Conservation (phyloP, 2,797 vertebrate genomes). For the Sebastes oblongus region DNA sequence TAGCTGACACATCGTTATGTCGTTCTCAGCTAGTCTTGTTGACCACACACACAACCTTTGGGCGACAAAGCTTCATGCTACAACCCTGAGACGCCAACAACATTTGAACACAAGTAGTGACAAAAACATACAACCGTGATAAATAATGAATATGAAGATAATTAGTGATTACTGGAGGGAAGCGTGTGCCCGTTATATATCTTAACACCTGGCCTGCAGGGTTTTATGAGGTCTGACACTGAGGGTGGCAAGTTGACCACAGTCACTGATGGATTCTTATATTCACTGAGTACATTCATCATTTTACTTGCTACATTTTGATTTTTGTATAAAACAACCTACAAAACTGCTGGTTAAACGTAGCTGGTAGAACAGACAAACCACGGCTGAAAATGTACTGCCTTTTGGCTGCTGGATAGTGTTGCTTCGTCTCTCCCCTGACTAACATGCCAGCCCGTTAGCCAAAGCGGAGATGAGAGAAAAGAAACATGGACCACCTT, state of each 20-base stretch:
- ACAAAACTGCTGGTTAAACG: constrained; percentile 44
- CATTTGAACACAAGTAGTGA: constrained; percentile 38
- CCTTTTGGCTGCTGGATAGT: constrained; percentile 19
- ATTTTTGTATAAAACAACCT: constrained; percentile 19
- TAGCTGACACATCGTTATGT: not conserved
- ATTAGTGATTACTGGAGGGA: constrained; percentile 31
- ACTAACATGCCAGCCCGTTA: constrained; percentile 27
- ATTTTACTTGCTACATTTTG: constrained; percentile 34
- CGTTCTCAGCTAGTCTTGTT: not conserved
- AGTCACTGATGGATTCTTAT: constrained; percentile 26
- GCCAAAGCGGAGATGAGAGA: constrained; percentile 6
- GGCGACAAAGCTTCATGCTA: constrained; percentile 34
- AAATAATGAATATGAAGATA: constrained; percentile 33
- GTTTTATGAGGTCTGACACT: constrained; percentile 39
- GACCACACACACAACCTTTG: not conserved
- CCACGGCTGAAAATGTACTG: not conserved
- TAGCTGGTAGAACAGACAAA: constrained; percentile 29
- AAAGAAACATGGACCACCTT: constrained; percentile 13
- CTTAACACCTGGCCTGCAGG: constrained; percentile 75
- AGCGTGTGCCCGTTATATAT: constrained; percentile 5
- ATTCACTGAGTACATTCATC: constrained; percentile 48
- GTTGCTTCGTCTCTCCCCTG: constrained; percentile 16
- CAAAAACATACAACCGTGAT: constrained; percentile 33
- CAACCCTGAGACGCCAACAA: constrained; percentile 70
- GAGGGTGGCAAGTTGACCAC: not conserved